These are phyloP conservation scores for Cavia porcellus DNA, from an alignment of 2,113 vertebrate genomes.

Conservation along the genomic window DNA sequence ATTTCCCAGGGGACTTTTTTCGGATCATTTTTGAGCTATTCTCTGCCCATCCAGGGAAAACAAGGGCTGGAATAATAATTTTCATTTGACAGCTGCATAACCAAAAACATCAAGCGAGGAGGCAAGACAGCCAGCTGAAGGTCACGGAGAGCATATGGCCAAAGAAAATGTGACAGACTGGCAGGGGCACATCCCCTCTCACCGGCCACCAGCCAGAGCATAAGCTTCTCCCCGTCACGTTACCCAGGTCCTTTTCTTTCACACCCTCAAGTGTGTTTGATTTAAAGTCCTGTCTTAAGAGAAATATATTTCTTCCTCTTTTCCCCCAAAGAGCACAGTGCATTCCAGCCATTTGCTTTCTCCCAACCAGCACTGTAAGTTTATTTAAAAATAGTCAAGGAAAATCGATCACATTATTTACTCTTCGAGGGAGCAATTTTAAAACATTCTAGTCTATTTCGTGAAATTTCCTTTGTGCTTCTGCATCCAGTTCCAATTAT, in stretches of 20 bases:
- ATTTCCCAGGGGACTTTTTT: slow-evolving; percentile 27
- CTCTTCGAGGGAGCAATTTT: neutral
- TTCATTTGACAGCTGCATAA: slow-evolving; percentile 39
- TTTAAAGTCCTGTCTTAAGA: slow-evolving; percentile 56
- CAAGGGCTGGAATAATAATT: neutral
- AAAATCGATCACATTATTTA: neutral
- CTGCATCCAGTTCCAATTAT: neutral
- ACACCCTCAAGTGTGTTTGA: slow-evolving; percentile 42
- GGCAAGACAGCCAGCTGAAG: slow-evolving; percentile 13
- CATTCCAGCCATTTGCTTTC: neutral
- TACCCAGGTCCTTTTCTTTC: slow-evolving; percentile 52
- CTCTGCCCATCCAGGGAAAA: neutral
- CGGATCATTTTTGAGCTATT: slow-evolving; percentile 31
- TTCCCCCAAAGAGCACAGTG: neutral
- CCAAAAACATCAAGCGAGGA: neutral
- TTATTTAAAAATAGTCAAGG: neutral
- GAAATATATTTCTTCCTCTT: neutral
- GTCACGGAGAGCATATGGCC: neutral
- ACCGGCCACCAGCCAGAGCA: neutral
- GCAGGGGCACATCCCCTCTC: neutral
- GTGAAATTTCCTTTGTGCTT: neutral
- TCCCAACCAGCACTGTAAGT: neutral
- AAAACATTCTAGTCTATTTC: neutral
- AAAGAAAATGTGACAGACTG: neutral
- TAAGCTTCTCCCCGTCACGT: neutral